A percentile compares a stretch with the other conserved stretches of the same genome.
phyloP scores from a whole-genome alignment of 1,140 invertebrate genomes.

The Pogonomyrmex californicus region DNA sequence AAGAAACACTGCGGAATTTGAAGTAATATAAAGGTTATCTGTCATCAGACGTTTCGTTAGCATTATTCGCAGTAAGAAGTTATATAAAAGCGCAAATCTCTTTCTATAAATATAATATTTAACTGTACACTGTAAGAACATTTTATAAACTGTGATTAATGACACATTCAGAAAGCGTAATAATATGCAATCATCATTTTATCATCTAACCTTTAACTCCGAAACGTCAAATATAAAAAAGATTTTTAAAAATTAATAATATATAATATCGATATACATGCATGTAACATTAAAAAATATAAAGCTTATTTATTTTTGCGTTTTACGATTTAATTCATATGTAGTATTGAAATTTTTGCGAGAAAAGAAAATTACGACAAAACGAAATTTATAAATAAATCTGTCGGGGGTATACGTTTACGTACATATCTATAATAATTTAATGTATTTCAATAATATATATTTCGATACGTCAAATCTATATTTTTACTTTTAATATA shows the following conservation, averaged over 20 bases:
- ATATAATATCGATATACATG: neutral
- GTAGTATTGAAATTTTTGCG: too few species aligned
- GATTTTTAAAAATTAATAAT: neutral
- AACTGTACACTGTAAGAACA: too few species aligned
- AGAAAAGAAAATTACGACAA: too few species aligned
- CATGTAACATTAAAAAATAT: neutral
- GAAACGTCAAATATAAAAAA: neutral
- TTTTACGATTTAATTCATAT: too few species aligned
- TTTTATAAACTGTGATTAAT: conserved; percentile 6
- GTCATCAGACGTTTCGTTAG: neutral
- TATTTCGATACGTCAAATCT: neutral
- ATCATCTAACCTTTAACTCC: neutral
- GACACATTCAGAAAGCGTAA: neutral
- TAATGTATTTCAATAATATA: conserved; percentile 6
- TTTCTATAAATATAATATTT: neutral
- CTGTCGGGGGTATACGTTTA: neutral
- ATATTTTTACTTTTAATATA: conserved; percentile 16
- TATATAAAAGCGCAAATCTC: neutral
- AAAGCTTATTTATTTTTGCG: neutral
- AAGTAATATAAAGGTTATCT: neutral
- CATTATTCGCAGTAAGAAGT: conserved; percentile 1
- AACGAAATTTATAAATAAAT: neutral
- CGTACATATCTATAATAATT: neutral
- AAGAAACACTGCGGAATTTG: neutral
- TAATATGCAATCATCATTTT: neutral